Evolutionary conservation across 2,888 invertebrate genomes (phyloP).

Genomic region (Drosophila acutilabella): DNA sequence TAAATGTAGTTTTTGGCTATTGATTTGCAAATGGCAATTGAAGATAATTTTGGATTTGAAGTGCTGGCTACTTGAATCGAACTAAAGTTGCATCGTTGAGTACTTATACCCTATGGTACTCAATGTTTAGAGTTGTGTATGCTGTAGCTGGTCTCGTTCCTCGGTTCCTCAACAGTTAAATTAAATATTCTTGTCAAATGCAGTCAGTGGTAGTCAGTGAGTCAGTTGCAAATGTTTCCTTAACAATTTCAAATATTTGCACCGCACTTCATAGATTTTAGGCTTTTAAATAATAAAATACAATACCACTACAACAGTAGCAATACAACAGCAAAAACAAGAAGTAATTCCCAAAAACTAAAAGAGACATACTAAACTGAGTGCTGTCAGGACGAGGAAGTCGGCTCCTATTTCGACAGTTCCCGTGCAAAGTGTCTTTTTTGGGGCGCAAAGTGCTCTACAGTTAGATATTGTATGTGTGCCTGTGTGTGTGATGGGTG

Average conservation of each 20-base stretch:
- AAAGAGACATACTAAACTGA: slow-evolving; percentile 43
- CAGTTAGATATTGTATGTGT: slow-evolving; percentile 40
- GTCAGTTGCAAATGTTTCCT: slow-evolving; percentile 69
- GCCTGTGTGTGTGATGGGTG: slow-evolving; percentile 50
- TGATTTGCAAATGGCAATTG: slow-evolving; percentile 4
- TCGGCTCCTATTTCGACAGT: slow-evolving; percentile 50
- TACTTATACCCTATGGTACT: background rate
- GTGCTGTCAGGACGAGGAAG: slow-evolving; percentile 24
- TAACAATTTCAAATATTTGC: slow-evolving; percentile 77
- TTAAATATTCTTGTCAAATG: slow-evolving; percentile 78
- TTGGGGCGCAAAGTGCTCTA: slow-evolving; percentile 70
- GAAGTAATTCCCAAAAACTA: slow-evolving; percentile 23
- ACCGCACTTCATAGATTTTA: slow-evolving; percentile 79
- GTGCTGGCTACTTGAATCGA: slow-evolving; percentile 1
- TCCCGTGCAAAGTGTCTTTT: slow-evolving; percentile 64
- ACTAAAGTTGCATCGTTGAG: slow-evolving; percentile 7
- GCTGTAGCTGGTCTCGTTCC: slow-evolving; percentile 19
- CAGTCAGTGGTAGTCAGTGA: slow-evolving; percentile 59
- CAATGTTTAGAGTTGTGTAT: slow-evolving; percentile 4
- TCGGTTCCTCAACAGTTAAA: slow-evolving; percentile 47
- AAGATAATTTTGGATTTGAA: slow-evolving; percentile 9
- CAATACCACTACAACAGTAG: slow-evolving; percentile 42
- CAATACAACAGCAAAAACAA: slow-evolving; percentile 14
- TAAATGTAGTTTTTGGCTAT: background rate
- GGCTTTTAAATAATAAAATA: slow-evolving; percentile 78